Conservation (phyloP, 1,140 invertebrate species). For the Mamestra configurata region DNA sequence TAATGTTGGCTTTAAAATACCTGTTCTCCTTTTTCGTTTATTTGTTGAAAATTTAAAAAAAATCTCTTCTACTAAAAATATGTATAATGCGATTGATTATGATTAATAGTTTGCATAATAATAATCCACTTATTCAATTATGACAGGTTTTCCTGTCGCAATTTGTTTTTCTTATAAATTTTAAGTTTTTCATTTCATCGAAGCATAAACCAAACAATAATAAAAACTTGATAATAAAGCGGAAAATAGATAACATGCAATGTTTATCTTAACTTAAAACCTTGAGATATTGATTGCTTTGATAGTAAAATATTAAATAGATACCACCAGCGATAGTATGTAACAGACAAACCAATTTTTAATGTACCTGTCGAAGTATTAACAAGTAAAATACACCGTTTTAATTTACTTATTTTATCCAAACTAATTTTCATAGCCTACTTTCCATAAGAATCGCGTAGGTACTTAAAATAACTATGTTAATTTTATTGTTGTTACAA, state of each 20-base stretch:
- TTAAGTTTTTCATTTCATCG: neutral
- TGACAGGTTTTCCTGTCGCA: too few relatives aligned
- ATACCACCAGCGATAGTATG: neutral
- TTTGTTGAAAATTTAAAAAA: neutral
- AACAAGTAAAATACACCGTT: too few relatives aligned
- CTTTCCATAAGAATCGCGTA: neutral
- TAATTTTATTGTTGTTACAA: neutral
- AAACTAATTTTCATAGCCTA: neutral
- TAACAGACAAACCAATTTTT: neutral
- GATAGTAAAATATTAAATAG: slow-evolving; percentile 8
- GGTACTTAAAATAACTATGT: neutral
- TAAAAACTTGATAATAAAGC: neutral
- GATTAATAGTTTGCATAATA: too few relatives aligned
- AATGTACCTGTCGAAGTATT: neutral
- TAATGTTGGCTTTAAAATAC: slow-evolving; percentile 27
- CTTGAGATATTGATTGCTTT: slow-evolving; percentile 11
- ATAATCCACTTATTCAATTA: too few relatives aligned
- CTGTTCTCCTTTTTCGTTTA: neutral
- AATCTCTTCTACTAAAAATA: neutral
- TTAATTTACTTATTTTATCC: neutral
- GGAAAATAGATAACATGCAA: slow-evolving; percentile 11
- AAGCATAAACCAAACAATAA: too few relatives aligned
- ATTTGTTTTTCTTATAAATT: too few relatives aligned
- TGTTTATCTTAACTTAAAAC: neutral
- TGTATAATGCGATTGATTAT: too few relatives aligned